Evolutionary conservation across 1,140 invertebrate genomes (phyloP).

Genomic region (Aphis craccivora): DNA sequence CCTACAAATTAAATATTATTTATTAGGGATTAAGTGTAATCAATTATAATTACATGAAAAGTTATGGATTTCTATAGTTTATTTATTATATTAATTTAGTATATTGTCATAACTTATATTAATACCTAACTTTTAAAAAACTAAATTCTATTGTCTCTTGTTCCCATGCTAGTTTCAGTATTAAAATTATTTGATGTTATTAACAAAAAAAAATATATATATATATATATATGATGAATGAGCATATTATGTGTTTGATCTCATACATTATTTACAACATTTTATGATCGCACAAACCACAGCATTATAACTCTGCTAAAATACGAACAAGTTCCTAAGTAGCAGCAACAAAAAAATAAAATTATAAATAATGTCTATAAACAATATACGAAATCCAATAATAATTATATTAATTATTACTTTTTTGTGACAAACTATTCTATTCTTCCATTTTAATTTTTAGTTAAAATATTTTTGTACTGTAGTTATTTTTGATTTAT

Average conservation of each 20-base stretch:
- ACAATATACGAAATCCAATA: background rate
- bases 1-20: background rate
- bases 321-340: background rate
- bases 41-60: background rate
- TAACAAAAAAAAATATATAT: background rate
- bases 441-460: slow-evolving; percentile 49
- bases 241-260: background rate
- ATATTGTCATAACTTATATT: background rate
- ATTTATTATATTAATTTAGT: background rate
- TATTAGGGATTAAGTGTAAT: background rate
- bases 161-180: background rate
- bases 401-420: slow-evolving; percentile 17
- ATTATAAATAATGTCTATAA: background rate
- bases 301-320: background rate
- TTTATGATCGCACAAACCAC: background rate
- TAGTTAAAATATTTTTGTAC: slow-evolving; percentile 45
- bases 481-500: slow-evolving; percentile 39
- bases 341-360: background rate
- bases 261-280: background rate
- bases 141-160: background rate
- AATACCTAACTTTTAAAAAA: background rate
- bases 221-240: too few species aligned
- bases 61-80: background rate
- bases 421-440: background rate
- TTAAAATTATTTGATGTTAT: background rate